Evolutionary conservation across 2,113 vertebrate genomes (phyloP), one percentile per base, ranked within the genome.

Genomic region (Cyprinodon brontotheroides): DNA sequence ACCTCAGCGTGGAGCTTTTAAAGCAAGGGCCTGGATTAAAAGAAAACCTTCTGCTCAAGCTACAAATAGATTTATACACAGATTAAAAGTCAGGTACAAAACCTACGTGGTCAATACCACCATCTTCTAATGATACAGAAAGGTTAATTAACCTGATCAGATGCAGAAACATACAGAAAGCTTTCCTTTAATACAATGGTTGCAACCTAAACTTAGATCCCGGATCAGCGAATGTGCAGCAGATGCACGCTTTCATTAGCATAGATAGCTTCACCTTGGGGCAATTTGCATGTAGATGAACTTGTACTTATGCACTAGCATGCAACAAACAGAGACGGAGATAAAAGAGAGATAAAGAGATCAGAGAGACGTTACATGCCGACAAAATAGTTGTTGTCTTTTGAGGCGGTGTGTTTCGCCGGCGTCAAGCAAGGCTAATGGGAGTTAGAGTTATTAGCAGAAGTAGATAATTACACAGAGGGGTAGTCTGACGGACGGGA

Each of bases 251-350:
- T 13, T 63, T 83, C 77, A 94, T 94, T 91, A 91, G 74, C 90
- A 92, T 90, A 88, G 83, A 90, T 84, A 92, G 88, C 93, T 92
- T 91, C 89, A 90, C 89, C 92, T 91, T 87, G 90, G 68, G 82
- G 91, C 85, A 90, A 93, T 93, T 87, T 94, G 90, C 93, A 94
- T 92, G 89, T 90, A 91, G 90, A 94, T 93, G 84, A 92, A 91
- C 80, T 88, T 73, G 68, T 50, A 61, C 86, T 83, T 89, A 89
- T 88, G 90, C 87, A 87, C 85, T 82, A 70, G 70, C 85, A 79
- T 81, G 76, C 75, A 75, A 82, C 81, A 84, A 84, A 86, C 82
- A 88, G 48, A 80, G 69, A 74, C 68, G 70, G 72, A 87, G 85
- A 88, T 81, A 83, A 84, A 80, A 69, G 79, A 75, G 74, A 40